These are phyloP conservation scores for Schizaphis graminum DNA, from an alignment of 2,888 invertebrate genomes.

Conservation along the genomic window DNA sequence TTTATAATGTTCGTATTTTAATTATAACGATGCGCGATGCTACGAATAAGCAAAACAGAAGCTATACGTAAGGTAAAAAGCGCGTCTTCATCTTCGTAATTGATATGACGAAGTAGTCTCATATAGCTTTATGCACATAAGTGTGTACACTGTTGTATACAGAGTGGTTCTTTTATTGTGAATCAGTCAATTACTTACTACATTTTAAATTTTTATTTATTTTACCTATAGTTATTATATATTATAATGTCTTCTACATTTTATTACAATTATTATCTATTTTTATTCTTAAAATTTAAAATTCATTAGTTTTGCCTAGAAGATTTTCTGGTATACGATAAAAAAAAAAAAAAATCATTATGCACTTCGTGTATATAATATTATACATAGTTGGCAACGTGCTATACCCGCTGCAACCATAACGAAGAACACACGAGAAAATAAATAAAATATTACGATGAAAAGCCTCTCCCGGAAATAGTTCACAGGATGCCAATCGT, in stretches of 20 bases:
- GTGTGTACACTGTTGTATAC: background rate
- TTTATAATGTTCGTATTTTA: background rate
- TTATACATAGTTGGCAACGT: constrained; percentile 39
- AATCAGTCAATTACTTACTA: background rate
- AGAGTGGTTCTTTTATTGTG: background rate
- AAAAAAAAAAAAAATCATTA: background rate
- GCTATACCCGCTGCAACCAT: background rate
- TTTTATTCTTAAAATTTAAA: background rate
- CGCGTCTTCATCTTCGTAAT: background rate
- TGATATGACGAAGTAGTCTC: background rate
- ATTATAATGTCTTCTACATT: background rate
- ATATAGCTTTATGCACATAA: background rate
- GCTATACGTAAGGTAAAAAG: background rate
- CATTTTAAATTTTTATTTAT: background rate
- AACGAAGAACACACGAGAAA: constrained; percentile 37
- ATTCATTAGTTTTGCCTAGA: background rate
- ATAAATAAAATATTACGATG: constrained; percentile 58
- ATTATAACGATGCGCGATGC: background rate
- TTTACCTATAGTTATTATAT: background rate
- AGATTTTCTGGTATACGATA: background rate
- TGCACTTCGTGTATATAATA: background rate
- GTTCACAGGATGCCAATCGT: constrained; percentile 62
- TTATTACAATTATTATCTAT: background rate
- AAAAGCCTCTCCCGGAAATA: constrained; percentile 62
- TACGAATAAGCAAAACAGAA: background rate